phyloP scores from a whole-genome alignment of 64 coral and sea anemone genomes.

The Catalaphyllia jardinei region DNA sequence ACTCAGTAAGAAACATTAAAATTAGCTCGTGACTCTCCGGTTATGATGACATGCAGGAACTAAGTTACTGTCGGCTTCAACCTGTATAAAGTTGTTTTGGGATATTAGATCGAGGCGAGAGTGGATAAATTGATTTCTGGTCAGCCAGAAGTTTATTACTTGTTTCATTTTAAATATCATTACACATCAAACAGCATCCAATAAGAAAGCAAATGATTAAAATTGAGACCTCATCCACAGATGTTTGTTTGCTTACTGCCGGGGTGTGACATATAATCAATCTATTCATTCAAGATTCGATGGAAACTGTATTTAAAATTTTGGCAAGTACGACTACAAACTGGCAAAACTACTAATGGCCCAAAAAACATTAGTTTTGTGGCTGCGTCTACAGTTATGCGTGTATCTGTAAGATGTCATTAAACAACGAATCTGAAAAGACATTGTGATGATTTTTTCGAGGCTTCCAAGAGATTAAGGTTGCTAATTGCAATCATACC shows the following conservation, averaged over 20 bases:
- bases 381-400: too few relatives aligned
- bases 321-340: background rate
- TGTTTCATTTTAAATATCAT: background rate
- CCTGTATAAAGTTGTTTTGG: background rate
- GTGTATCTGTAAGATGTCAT: too few relatives aligned
- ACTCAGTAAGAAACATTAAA: too few relatives aligned
- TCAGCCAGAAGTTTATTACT: background rate
- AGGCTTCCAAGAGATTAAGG: too few relatives aligned
- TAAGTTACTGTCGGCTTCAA: background rate
- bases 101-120: background rate
- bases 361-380: background rate
- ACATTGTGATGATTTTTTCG: too few relatives aligned
- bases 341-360: background rate
- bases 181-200: background rate
- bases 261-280: background rate
- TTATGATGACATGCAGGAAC: too few relatives aligned
- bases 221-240: background rate
- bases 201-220: background rate
- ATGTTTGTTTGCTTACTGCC: background rate
- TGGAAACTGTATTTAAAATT: background rate
- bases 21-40: too few relatives aligned
- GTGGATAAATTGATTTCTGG: background rate
- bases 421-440: too few relatives aligned
- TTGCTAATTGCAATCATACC: too few relatives aligned
- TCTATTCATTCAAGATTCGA: background rate